phyloP scores from a whole-genome alignment of 2,888 invertebrate species.

The Osmoderma eremita region DNA sequence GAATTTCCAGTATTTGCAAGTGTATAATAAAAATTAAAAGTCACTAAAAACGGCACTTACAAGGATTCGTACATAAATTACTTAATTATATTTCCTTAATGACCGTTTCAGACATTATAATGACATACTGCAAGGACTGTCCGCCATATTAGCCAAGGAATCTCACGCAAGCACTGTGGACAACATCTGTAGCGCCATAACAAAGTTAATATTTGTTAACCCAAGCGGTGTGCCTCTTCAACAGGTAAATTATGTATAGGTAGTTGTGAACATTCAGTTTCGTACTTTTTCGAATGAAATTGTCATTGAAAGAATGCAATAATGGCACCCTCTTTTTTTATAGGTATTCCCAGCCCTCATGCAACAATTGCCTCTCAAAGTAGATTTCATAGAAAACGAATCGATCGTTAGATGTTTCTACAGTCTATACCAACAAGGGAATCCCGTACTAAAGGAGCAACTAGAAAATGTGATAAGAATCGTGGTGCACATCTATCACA shows the following conservation, averaged over 20 bases:
- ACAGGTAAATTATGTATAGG: constrained; percentile 64
- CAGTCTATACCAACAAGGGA: constrained; percentile 71
- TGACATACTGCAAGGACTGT: constrained; percentile 74
- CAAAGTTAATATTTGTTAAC: constrained; percentile 77
- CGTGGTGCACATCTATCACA: constrained; percentile 68
- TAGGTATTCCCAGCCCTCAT: constrained; percentile 78
- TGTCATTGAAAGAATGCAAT: background rate
- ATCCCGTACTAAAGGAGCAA: constrained; percentile 66
- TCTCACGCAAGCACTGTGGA: constrained; percentile 74
- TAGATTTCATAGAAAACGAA: constrained; percentile 79
- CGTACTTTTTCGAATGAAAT: too few species aligned
- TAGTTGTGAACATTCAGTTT: too few species aligned
- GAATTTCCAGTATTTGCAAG: too few species aligned
- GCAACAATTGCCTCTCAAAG: constrained; percentile 75
- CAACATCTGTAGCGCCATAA: constrained; percentile 81
- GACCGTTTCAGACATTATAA: constrained; percentile 68
- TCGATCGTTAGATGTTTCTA: constrained; percentile 75
- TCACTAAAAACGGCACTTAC: too few species aligned
- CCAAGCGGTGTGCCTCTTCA: constrained; percentile 72
- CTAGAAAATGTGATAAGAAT: constrained; percentile 68
- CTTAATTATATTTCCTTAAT: constrained; percentile 13
- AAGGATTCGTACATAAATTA: background rate
- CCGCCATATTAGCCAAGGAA: constrained; percentile 72
- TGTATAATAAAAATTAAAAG: background rate
- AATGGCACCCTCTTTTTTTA: background rate